Percentiles rank a stretch among this genome's conserved stretches.
Conservation (phyloP, 2,113 vertebrate species). For the cattle (Bos taurus) region DNA sequence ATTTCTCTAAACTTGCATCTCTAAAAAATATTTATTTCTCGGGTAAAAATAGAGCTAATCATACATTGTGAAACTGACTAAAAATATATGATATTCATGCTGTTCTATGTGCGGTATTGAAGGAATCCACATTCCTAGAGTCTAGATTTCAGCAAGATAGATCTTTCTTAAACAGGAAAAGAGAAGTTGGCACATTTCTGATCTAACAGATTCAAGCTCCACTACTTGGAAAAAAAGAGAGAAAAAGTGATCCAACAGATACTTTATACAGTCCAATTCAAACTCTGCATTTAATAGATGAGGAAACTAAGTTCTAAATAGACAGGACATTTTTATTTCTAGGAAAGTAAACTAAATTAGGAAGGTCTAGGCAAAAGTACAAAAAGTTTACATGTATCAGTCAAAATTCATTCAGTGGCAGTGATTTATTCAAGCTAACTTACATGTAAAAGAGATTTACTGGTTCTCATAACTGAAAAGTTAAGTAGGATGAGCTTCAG, state of each 20-base stretch:
- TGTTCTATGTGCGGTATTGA: neutral
- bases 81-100: neutral
- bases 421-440: neutral
- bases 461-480: neutral
- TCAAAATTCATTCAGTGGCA: neutral
- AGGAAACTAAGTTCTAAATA: neutral
- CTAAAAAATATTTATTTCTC: neutral
- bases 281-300: neutral
- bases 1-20: neutral
- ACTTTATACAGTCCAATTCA: neutral
- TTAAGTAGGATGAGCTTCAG: neutral
- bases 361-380: neutral
- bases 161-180: neutral
- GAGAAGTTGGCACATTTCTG: neutral
- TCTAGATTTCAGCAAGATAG: neutral
- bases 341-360: neutral
- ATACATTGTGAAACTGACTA: neutral
- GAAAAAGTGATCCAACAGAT: neutral
- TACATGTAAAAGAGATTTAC: neutral
- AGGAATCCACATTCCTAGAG: neutral
- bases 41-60: neutral
- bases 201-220: neutral
- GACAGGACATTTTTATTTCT: neutral
- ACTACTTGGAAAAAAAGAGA: neutral
- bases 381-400: neutral